Conservation (phyloP, 1,140 invertebrate genomes). For the Reticulitermes speratus region DNA sequence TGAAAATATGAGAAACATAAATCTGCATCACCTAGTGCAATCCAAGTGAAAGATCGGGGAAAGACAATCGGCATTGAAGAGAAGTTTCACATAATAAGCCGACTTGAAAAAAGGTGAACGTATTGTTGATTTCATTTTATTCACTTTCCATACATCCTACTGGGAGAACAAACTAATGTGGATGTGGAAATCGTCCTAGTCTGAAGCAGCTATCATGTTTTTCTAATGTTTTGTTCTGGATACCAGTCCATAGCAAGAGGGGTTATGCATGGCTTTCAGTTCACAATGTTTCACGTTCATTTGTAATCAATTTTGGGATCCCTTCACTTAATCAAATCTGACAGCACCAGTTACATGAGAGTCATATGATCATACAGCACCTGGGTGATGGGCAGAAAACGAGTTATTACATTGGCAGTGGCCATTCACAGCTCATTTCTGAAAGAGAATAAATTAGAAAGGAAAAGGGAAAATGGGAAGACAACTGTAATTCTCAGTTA, state of each 20-base stretch:
- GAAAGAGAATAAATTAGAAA: not conserved
- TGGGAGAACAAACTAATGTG: no score
- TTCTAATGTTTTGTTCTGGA: not conserved
- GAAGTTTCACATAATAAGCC: no score
- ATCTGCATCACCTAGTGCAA: no score
- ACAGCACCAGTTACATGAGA: not conserved
- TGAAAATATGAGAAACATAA: no score
- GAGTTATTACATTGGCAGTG: not conserved
- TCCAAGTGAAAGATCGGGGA: no score
- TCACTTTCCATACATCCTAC: no score
- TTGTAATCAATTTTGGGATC: not conserved
- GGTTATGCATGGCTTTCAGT: not conserved
- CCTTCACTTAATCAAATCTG: not conserved
- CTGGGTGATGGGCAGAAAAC: constrained; percentile 12
- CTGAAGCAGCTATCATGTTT: not conserved
- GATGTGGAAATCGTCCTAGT: no score
- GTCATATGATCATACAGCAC: not conserved
- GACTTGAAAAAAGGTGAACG: no score
- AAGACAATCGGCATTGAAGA: no score
- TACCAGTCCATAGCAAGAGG: not conserved
- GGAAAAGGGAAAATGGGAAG: not conserved
- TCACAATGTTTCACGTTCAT: not conserved
- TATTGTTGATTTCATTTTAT: no score
- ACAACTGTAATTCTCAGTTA: not conserved
- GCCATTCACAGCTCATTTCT: constrained; percentile 11